Base-by-base conservation (phyloP, 2,888 invertebrate species). In the Sphaerolaimus hirsutus region DNA sequence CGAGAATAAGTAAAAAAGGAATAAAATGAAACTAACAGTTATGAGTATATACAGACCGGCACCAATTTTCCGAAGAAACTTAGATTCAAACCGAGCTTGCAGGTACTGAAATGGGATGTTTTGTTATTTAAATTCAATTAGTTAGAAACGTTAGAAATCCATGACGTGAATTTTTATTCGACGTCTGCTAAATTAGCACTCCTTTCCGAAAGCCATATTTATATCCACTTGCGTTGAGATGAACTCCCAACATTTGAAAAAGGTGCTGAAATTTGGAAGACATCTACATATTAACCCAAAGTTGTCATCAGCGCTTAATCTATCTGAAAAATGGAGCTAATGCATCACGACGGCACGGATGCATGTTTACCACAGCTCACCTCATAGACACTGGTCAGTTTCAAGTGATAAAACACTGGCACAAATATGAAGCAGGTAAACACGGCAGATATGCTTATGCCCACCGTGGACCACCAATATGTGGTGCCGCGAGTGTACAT, bases 381-480 rank as follows among this genome's bases (percentile, higher is more conserved):
- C 72, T 83, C 81, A 61, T 81, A 84, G 4, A 47, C 46, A n/a
- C 44, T 44, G 23, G 44, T 51, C n/a, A 51, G 22, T 10, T 44
- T 7, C n/a, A 47, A 23, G 19, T 51, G 5, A 26, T 51, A 49
- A 38, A 51, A 50, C 12, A 50, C 50, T 2, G 50, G 50, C 40
- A 51, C 35, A 37, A 51, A 50, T n/a, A 70, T 54, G 48, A 24
- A 23, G 17, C 26, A 38, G 7, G 45, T 45, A 3, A 45, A 7
- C 22, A 45, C n/a, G 3, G 38, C 37, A 14, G 38, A 38, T 2
- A 37, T 2, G 10, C 21, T 3, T 21, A 45, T 45, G 21, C 45
- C 45, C 5, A 45, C 38, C 12, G 24, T 25, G 25, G 35, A n/a
- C 45, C 45, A 45, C 45, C 45, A 45, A n/a, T 26, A 45, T 12